Conservation (phyloP, 2,113 vertebrate genomes). For the Chloebia gouldiae region DNA sequence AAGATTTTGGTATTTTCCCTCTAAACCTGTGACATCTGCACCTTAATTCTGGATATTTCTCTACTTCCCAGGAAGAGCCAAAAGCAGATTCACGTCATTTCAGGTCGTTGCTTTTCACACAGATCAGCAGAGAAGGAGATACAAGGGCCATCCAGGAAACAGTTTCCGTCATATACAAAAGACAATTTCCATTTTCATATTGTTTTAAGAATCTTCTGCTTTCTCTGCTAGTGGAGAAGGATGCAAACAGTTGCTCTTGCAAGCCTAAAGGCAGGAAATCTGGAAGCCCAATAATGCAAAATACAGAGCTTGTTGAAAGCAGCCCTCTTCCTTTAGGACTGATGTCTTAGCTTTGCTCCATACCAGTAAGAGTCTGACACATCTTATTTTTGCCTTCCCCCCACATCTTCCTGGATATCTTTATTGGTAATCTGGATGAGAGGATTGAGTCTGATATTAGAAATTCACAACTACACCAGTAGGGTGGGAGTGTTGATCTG, state of each 20-base stretch:
- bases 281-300: not conserved
- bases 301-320: not conserved
- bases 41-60: not conserved
- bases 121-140: not conserved
- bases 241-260: not conserved
- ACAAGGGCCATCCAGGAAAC: not conserved
- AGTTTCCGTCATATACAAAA: not conserved
- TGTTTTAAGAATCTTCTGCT: not conserved
- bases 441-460: not conserved
- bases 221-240: not conserved
- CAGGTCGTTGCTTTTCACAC: not conserved
- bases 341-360: not conserved
- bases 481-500: rapidly evolving
- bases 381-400: not conserved
- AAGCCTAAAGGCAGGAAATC: not conserved
- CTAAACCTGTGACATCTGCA: not conserved
- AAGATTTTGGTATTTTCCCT: not conserved
- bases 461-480: not conserved
- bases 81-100: not conserved
- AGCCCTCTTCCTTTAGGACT: not conserved
- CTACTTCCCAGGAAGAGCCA: not conserved
- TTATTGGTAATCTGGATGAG: not conserved
- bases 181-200: not conserved
- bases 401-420: not conserved
- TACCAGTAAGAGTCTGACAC: too few relatives aligned